Evolutionary conservation across 2,797 vertebrate genomes (phyloP).

Genomic region (Spinibarbus caldwelli): DNA sequence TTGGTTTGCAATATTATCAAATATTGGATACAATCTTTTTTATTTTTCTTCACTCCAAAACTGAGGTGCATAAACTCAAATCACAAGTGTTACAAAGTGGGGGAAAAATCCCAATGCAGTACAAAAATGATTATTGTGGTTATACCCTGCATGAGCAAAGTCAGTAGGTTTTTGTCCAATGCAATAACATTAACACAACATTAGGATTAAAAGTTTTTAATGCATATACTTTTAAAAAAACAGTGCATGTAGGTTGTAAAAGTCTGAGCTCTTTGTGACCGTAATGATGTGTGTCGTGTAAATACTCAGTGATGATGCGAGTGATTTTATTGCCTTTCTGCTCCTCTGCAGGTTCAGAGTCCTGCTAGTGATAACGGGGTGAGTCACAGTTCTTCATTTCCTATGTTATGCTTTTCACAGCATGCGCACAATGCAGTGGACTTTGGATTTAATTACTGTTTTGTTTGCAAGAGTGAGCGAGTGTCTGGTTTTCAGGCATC

Average conservation of each 20-base stretch:
- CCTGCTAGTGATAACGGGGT: conserved; percentile 59
- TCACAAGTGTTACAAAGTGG: neutral
- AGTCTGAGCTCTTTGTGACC: neutral
- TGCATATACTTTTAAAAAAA: neutral
- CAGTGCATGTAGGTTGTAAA: too few species aligned
- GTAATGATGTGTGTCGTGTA: neutral
- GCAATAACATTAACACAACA: neutral
- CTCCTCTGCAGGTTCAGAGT: conserved; percentile 60
- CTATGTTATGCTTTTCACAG: conserved; percentile 28
- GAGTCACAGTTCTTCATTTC: conserved; percentile 50
- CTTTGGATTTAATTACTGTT: conserved; percentile 27
- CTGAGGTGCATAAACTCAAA: neutral
- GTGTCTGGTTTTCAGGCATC: conserved; percentile 2
- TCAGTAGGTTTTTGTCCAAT: too few species aligned
- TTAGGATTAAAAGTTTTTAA: neutral
- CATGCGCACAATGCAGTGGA: conserved; percentile 15
- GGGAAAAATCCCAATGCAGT: neutral
- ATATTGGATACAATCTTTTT: too few species aligned
- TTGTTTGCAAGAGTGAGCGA: neutral
- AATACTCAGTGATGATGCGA: neutral
- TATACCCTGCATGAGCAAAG: too few species aligned
- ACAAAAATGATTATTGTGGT: neutral
- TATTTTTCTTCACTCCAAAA: neutral
- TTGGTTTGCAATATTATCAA: too few species aligned
- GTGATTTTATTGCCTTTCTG: conserved; percentile 42